Percentiles rank a stretch among this genome's conserved stretches.
Evolutionary conservation across 2,797 vertebrate species (phyloP).

Genomic region (Gephyroberyx darwinii): DNA sequence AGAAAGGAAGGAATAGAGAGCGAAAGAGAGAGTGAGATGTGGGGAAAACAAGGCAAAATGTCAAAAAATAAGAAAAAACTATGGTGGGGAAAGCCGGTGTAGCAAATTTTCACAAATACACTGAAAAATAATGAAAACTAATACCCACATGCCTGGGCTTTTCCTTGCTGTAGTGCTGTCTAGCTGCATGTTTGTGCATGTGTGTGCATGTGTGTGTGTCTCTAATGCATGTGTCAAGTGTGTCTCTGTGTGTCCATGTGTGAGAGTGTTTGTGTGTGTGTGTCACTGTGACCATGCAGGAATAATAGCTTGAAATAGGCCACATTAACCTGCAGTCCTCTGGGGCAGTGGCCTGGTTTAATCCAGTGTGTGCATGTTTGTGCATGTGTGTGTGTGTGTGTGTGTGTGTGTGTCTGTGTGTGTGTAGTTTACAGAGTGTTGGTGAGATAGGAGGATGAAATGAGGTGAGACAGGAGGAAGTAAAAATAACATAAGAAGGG

Average conservation of each 20-base stretch:
- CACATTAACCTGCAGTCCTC: slow-evolving; percentile 81
- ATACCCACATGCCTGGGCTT: slow-evolving; percentile 36
- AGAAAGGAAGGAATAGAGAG: slow-evolving; percentile 11
- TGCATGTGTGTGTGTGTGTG: slow-evolving; percentile 1
- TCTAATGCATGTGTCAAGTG: slow-evolving; percentile 42
- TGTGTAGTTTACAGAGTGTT: slow-evolving; percentile 3
- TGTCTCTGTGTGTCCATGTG: slow-evolving; percentile 14
- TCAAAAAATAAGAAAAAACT: background rate
- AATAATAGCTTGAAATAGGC: slow-evolving; percentile 79
- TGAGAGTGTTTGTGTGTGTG: slow-evolving; percentile 23
- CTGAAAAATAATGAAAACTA: slow-evolving; percentile 46
- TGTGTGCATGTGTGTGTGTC: slow-evolving; percentile 25
- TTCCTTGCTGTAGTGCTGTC: slow-evolving; percentile 28
- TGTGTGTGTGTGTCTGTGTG: slow-evolving; percentile 2
- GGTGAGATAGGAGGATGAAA: background rate
- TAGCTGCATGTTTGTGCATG: slow-evolving; percentile 11
- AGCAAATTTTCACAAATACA: slow-evolving; percentile 46
- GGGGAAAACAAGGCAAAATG: background rate
- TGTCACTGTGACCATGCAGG: slow-evolving; percentile 70
- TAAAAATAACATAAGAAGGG: background rate
- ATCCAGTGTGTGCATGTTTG: slow-evolving; percentile 48
- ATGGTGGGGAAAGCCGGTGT: slow-evolving; percentile 1
- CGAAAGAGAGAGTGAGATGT: background rate
- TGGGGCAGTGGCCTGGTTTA: slow-evolving; percentile 76
- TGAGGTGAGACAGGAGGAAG: no score